These are phyloP conservation scores for Phengaris alcon DNA, from an alignment of 2,888 invertebrate species.

Conservation along the genomic window DNA sequence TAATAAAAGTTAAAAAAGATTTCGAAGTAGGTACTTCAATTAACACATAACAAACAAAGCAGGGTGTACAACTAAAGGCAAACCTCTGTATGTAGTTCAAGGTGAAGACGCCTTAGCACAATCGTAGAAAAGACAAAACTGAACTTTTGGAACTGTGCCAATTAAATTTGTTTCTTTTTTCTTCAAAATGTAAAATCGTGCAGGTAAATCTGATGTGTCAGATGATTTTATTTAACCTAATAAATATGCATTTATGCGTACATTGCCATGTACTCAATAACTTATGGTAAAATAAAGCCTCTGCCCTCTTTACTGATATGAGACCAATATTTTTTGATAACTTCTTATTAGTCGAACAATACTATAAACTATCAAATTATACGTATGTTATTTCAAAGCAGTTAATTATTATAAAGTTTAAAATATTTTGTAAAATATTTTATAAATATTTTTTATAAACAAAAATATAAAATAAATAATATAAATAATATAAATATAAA, in stretches of 20 bases:
- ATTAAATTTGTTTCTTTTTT: conserved; percentile 22
- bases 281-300: not conserved
- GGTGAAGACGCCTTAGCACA: conserved; percentile 21
- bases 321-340: no score
- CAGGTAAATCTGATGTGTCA: not conserved
- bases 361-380: no score
- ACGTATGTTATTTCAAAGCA: no score
- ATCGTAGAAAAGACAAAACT: conserved; percentile 19
- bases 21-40: not conserved
- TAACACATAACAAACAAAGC: not conserved
- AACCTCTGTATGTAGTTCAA: conserved; percentile 19
- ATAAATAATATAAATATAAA: no score
- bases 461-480: no score
- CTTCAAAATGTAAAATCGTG: not conserved
- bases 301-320: no score
- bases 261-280: not conserved
- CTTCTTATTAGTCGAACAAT: no score
- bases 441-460: no score
- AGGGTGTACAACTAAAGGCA: conserved; percentile 3
- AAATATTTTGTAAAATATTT: no score
- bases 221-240: not conserved
- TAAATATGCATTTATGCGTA: conserved; percentile 14
- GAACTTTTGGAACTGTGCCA: conserved; percentile 27
- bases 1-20: not conserved
- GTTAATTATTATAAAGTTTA: no score